These are phyloP conservation scores for Threskiornis aethiopicus DNA, from an alignment of 2,797 vertebrate genomes.

Conservation along the genomic window DNA sequence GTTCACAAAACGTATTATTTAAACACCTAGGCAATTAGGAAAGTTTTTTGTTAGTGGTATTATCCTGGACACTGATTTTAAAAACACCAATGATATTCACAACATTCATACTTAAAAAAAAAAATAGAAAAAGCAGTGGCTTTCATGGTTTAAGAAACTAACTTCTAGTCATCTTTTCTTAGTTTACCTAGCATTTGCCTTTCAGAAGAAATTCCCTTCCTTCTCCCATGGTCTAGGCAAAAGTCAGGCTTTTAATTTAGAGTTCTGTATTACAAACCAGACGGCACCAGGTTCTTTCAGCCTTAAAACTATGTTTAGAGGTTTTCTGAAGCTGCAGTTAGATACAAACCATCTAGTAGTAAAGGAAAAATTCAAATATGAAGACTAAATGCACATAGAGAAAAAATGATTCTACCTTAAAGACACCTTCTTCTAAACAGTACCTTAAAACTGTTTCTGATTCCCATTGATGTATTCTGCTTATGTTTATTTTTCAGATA, in stretches of 20 bases:
- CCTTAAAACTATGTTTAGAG: neutral
- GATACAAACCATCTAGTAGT: neutral
- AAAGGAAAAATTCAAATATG: neutral
- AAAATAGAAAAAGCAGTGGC: neutral
- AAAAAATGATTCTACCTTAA: neutral
- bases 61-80: neutral
- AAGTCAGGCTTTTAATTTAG: neutral
- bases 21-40: neutral
- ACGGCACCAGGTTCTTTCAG: neutral
- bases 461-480: neutral
- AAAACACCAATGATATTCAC: neutral
- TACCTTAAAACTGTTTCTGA: neutral
- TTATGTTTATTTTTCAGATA: neutral
- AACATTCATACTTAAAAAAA: neutral
- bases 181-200: neutral
- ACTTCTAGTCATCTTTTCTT: neutral
- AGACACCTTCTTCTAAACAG: too few relatives aligned
- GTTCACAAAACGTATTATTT: neutral
- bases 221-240: neutral
- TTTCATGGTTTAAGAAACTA: neutral
- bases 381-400: neutral
- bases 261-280: neutral
- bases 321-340: neutral
- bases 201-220: neutral
- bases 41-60: neutral